Evolutionary conservation across 1,140 invertebrate species (phyloP).

Genomic region (Megalonaias nervosa): DNA sequence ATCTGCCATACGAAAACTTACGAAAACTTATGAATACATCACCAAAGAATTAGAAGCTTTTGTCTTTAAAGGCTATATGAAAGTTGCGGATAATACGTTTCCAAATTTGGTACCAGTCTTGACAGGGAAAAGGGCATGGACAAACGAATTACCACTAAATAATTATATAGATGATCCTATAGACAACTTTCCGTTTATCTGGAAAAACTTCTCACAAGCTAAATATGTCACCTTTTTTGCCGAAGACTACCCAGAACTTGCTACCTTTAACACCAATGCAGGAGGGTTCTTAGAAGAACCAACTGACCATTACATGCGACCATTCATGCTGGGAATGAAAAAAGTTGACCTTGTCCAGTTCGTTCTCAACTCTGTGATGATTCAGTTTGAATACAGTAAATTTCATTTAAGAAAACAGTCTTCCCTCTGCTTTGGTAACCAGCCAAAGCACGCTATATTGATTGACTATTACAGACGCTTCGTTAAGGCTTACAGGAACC

Average conservation of each 20-base stretch:
- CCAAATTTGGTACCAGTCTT: conserved; percentile 59
- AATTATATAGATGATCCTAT: conserved; percentile 8
- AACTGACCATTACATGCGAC: conserved; percentile 72
- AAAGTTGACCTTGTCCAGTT: conserved; percentile 39
- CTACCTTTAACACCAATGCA: conserved; percentile 71
- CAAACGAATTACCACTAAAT: conserved; percentile 15
- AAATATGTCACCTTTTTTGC: conserved; percentile 72
- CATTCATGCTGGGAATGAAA: conserved; percentile 66
- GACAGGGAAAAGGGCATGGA: conserved; percentile 31
- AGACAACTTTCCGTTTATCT: conserved; percentile 53
- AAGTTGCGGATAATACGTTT: conserved; percentile 57
- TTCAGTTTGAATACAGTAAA: conserved; percentile 24
- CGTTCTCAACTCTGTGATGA: conserved; percentile 27
- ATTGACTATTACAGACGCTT: conserved; percentile 40
- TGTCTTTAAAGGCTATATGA: conserved; percentile 67
- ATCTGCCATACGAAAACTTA: conserved; percentile 88
- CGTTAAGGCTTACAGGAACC: conserved; percentile 25
- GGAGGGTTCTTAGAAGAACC: conserved; percentile 70
- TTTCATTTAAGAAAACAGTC: conserved; percentile 19
- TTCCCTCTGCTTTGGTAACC: conserved; percentile 37
- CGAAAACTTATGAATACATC: conserved; percentile 78
- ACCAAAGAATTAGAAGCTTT: conserved; percentile 53
- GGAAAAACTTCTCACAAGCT: conserved; percentile 70
- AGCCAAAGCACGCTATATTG: conserved; percentile 30
- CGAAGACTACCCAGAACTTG: conserved; percentile 72